Evolutionary conservation across 2,888 invertebrate species (phyloP).

Genomic region (Allolobophora icterica): DNA sequence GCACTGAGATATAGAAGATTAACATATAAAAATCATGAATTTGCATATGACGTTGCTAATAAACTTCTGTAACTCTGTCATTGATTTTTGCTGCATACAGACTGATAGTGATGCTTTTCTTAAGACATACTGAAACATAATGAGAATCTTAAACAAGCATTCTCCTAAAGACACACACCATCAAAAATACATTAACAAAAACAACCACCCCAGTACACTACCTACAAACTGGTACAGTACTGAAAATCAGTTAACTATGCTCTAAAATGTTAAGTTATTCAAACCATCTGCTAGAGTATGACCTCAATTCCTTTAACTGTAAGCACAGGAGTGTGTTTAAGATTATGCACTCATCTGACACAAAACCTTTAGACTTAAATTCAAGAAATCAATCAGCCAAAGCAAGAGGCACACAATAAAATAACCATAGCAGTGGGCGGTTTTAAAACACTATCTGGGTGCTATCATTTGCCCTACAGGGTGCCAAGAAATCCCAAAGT

Average conservation of each 20-base stretch:
- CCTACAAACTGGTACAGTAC: neutral
- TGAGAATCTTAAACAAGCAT: too few relatives aligned
- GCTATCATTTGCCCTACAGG: neutral
- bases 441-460: neutral
- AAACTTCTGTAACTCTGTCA: too few relatives aligned
- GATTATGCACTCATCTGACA: neutral
- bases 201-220: too few relatives aligned
- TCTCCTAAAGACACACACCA: too few relatives aligned
- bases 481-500: neutral
- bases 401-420: neutral
- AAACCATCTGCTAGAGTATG: neutral
- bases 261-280: neutral
- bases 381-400: neutral
- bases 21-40: too few relatives aligned
- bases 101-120: too few relatives aligned
- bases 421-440: neutral
- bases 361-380: slow-evolving; percentile 8
- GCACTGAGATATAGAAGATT: too few relatives aligned
- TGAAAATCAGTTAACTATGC: neutral
- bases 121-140: too few relatives aligned
- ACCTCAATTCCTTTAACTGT: neutral
- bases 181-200: too few relatives aligned
- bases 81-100: too few relatives aligned
- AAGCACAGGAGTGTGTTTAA: neutral
- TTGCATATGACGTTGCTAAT: too few relatives aligned